phyloP scores from a whole-genome alignment of 2,797 vertebrate species.

The Melanogrammus aeglefinus region DNA sequence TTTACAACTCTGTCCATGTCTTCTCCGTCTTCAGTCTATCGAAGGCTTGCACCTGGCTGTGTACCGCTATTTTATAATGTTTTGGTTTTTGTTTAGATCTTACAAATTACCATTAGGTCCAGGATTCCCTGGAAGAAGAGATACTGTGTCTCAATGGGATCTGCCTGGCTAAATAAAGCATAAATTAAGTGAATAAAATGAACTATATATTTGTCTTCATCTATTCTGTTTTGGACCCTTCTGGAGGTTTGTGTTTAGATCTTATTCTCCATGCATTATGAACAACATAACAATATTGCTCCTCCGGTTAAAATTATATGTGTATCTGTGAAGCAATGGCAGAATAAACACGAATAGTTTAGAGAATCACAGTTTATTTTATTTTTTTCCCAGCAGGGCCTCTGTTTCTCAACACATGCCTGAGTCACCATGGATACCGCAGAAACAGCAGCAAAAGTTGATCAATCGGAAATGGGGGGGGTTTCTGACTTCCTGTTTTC shows the following conservation, averaged over 20 bases:
- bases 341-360: background rate
- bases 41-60: background rate
- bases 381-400: too few species aligned
- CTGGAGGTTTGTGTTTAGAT: background rate
- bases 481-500: background rate
- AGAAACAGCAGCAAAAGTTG: constrained; percentile 24
- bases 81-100: background rate
- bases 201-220: background rate
- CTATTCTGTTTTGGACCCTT: background rate
- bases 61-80: too few species aligned
- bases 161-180: too few species aligned
- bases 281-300: background rate
- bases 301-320: background rate
- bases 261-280: background rate
- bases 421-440: background rate
- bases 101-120: background rate
- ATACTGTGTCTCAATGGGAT: too few species aligned
- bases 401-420: background rate
- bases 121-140: too few species aligned
- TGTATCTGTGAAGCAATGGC: background rate
- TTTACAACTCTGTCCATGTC: background rate
- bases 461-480: background rate
- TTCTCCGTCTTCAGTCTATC: background rate
- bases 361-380: too few species aligned
- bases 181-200: background rate